Percentiles rank a stretch among this genome's conserved stretches.
Conservation (phyloP, 2,888 invertebrate species). For the Frankliniella fusca region DNA sequence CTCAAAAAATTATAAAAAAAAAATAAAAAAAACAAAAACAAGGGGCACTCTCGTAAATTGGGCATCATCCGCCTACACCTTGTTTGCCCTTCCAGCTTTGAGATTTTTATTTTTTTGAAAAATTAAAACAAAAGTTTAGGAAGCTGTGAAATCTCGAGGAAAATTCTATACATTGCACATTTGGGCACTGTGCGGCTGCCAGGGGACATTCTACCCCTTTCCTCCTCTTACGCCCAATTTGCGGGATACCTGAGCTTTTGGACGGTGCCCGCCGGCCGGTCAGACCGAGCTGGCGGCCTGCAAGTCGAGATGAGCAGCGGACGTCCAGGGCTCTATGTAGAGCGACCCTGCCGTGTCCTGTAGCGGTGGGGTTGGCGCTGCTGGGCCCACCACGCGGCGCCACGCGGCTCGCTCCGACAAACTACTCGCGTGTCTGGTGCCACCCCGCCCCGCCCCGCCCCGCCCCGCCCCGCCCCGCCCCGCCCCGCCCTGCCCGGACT, state of each 20-base stretch:
- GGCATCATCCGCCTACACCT: not conserved
- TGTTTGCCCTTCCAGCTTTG: not conserved
- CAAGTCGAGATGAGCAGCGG: too few species aligned
- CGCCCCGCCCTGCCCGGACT: not conserved
- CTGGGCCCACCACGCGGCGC: not conserved
- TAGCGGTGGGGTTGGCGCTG: not conserved
- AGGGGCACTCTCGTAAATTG: not conserved
- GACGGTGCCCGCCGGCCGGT: too few species aligned
- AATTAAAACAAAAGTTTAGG: not conserved
- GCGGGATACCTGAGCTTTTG: too few species aligned
- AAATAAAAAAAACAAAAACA: not conserved
- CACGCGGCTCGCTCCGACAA: not conserved
- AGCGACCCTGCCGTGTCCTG: not conserved
- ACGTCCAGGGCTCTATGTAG: too few species aligned
- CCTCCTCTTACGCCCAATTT: too few species aligned
- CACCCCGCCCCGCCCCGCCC: not conserved
- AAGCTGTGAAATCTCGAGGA: too few species aligned
- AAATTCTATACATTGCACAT: too few species aligned
- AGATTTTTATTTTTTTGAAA: not conserved
- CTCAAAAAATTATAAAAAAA: too few species aligned
- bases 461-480: not conserved
- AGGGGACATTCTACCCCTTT: too few species aligned
- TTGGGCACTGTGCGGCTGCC: too few species aligned
- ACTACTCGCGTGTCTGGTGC: not conserved
- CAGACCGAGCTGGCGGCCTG: too few species aligned